phyloP scores from a whole-genome alignment of 2,113 vertebrate genomes.

The Platichthys stellatus region DNA sequence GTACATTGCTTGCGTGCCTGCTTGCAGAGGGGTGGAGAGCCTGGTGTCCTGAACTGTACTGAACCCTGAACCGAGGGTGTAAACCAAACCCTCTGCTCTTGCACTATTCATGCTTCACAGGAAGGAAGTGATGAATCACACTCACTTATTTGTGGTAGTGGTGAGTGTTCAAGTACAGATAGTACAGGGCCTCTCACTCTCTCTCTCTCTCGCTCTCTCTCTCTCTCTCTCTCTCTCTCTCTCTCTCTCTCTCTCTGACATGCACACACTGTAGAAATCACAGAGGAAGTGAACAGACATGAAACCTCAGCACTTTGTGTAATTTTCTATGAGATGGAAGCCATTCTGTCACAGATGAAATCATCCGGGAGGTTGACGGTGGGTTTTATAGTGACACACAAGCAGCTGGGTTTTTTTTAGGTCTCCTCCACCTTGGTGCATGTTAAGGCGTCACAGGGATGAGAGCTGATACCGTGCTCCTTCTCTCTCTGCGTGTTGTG shows the following conservation, averaged over 20 bases:
- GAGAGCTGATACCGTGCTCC: not conserved
- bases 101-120: conserved; percentile 66
- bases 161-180: conserved; percentile 65
- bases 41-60: conserved; percentile 39
- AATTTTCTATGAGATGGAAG: conserved; percentile 53
- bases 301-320: conserved; percentile 68
- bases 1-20: conserved; percentile 9
- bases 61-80: conserved; percentile 12
- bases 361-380: conserved; percentile 16
- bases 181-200: conserved; percentile 24
- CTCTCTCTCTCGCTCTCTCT: too few species aligned
- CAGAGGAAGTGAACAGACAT: conserved; percentile 68
- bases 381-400: conserved; percentile 6
- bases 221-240: too few species aligned
- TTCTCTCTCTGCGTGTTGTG: not conserved
- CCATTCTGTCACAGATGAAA: conserved; percentile 41
- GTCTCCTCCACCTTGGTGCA: not conserved
- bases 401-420: conserved; percentile 2
- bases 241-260: not conserved
- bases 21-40: conserved; percentile 39
- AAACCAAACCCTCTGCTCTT: conserved; percentile 53
- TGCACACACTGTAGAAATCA: conserved; percentile 52
- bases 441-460: not conserved
- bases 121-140: conserved; percentile 81
- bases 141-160: conserved; percentile 72